Evolutionary conservation across 1,140 invertebrate species (phyloP).

Genomic region (Leptinotarsa defecta): DNA sequence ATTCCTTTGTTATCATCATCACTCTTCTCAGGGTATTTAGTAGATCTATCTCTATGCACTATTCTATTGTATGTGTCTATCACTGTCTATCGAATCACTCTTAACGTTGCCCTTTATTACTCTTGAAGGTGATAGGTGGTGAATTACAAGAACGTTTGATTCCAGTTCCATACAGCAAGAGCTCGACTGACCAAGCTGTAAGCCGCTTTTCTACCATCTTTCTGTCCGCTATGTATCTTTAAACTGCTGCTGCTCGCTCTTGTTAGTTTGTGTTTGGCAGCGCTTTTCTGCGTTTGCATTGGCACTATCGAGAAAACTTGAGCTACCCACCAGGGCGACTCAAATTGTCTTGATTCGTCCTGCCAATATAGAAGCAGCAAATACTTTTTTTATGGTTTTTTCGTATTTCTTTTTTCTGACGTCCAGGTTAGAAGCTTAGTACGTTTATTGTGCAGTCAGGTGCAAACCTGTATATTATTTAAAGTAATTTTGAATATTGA

Average conservation of each 20-base stretch:
- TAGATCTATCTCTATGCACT: conserved; percentile 57
- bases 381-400: conserved; percentile 33
- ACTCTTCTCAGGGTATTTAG: conserved; percentile 49
- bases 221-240: conserved; percentile 56
- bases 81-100: conserved; percentile 57
- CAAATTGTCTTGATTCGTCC: conserved; percentile 32
- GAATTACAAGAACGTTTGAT: conserved; percentile 99
- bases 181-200: conserved; percentile 99
- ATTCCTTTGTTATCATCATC: conserved; percentile 22
- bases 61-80: conserved; percentile 54
- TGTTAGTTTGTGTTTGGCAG: conserved; percentile 53
- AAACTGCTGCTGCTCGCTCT: conserved; percentile 52
- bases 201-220: conserved; percentile 69
- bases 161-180: conserved; percentile 99
- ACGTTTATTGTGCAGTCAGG: background rate
- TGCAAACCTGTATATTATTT: too few relatives aligned
- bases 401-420: conserved; percentile 20
- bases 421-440: conserved; percentile 13
- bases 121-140: conserved; percentile 97
- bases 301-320: conserved; percentile 22
- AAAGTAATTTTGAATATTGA: background rate
- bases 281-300: conserved; percentile 49
- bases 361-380: conserved; percentile 49
- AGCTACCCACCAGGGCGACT: background rate
- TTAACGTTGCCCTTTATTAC: conserved; percentile 61